Conservation (phyloP, 2,797 vertebrate species). For the Myotis daubentonii region DNA sequence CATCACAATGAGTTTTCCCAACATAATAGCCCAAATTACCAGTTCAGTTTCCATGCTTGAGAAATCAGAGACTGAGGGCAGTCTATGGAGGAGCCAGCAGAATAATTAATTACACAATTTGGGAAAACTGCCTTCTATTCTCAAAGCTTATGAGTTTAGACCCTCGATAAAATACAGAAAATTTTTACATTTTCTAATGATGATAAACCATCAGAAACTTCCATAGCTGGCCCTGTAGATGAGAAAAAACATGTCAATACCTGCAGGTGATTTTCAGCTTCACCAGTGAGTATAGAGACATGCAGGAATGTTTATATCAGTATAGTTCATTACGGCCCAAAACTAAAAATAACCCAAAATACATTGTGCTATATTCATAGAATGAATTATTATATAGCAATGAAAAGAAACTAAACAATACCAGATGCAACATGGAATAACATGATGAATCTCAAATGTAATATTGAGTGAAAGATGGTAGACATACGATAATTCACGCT, state of each 20-base stretch:
- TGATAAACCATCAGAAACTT: background rate
- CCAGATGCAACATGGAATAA: background rate
- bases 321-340: background rate
- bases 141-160: background rate
- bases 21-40: background rate
- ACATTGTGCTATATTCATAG: background rate
- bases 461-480: background rate
- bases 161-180: background rate
- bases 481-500: fast-evolving
- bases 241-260: background rate
- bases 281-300: background rate
- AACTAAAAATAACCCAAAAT: background rate
- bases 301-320: background rate
- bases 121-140: background rate
- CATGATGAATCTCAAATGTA: background rate
- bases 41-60: background rate
- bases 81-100: background rate
- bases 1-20: background rate
- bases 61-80: background rate
- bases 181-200: background rate
- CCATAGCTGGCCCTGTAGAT: background rate
- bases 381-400: background rate
- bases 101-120: slow-evolving; percentile 3
- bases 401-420: background rate
- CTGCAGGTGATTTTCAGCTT: background rate